Base-by-base conservation (phyloP, 1,140 invertebrate species). In the Philotrypesis tridentata region DNA sequence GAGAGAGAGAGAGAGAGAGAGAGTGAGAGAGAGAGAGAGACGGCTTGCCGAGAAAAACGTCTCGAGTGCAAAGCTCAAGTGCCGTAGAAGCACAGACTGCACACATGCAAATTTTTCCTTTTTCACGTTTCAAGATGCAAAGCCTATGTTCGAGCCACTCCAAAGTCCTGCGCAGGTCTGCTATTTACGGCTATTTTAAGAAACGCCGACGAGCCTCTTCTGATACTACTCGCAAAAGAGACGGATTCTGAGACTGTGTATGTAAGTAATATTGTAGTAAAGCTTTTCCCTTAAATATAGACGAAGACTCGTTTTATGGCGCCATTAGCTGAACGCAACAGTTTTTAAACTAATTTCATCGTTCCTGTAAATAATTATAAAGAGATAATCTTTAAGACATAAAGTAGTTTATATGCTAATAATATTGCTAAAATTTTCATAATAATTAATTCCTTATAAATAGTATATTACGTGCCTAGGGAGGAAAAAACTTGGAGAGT, bases 101-200 rank as follows among this genome's bases (percentile, higher is more conserved):
- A 23, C 43, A 21, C 43, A 43, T 60, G 60, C 1, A 43, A 37
- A 43, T 55, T 73, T 73, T 73, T 73, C 48, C 21, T 73, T 73
- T 55, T 60, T 55, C 29, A 6, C 71, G 23, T 11, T n/a, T 60
- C 43, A n/a, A 43, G 68, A 71, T 37, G 68, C 37, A 43, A 48
- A 29, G 67, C 67, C 7, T 25, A 31, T 4, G 63, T 29, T 65
- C 63, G 27, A 17, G 70, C 63, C 70, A 72, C 70, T 72, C 29
- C 29, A 72, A 43, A 72, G 70, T 68, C 67, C 17, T 29, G 63
- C 63, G 25, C 27, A 11, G 63, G 12, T 65, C 25, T 29, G 63
- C 63, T 25, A 68, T 68, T 31, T 68, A 37, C 31, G 29, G 74
- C 60, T 76, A 76, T 76, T 76, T 76, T 27, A 37, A 76, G 61